These are phyloP conservation scores for Platyscapa corneri DNA, from an alignment of 1,140 invertebrate genomes.

Conservation along the genomic window DNA sequence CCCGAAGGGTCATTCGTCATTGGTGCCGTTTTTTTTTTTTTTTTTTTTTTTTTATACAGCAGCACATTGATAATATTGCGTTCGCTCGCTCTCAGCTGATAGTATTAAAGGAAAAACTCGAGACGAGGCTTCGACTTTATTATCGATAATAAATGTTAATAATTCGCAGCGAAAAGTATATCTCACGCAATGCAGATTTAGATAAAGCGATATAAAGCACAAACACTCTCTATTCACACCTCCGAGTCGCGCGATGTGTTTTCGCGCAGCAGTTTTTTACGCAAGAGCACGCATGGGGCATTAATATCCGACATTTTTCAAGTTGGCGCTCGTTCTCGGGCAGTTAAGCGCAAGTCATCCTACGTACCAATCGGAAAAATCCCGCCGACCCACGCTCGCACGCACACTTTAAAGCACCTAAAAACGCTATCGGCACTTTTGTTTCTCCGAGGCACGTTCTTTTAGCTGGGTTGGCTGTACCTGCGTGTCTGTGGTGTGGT, in stretches of 20 bases:
- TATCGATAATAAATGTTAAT: constrained; percentile 11
- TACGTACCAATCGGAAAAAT: constrained; percentile 2
- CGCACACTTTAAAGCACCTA: not conserved
- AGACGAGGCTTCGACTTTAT: not conserved
- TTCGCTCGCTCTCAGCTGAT: not conserved
- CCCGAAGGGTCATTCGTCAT: constrained; percentile 6
- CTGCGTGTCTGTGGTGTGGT: not conserved
- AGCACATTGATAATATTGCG: not conserved
- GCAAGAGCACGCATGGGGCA: not conserved
- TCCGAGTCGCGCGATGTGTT: not conserved
- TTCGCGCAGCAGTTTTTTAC: not conserved
- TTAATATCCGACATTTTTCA: not conserved
- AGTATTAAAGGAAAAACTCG: not conserved
- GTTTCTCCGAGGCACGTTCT: not conserved
- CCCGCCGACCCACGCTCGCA: not conserved
- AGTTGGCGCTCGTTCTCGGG: not conserved
- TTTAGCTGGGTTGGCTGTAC: not conserved
- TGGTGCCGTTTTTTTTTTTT: too few relatives aligned
- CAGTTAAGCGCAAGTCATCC: not conserved
- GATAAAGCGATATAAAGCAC: not conserved
- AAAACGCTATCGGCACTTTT: not conserved
- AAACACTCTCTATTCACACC: not conserved
- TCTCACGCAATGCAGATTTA: not conserved
- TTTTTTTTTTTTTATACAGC: not conserved
- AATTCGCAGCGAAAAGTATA: not conserved